Conservation (phyloP, 2,888 invertebrate species). For the Hyposoter didymator region DNA sequence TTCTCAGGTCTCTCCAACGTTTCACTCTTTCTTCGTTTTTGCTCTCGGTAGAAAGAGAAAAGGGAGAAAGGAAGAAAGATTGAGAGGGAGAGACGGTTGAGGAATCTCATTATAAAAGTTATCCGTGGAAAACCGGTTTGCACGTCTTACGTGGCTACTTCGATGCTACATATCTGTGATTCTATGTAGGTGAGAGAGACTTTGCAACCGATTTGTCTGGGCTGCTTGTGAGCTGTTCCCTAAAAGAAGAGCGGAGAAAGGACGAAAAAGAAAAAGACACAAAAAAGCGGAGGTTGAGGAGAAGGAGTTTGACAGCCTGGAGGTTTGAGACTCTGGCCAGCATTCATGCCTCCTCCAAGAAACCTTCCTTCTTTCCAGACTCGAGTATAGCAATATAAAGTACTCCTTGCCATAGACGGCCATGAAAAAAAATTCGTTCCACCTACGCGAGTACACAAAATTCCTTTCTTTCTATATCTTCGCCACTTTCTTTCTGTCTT, state of each 20-base stretch:
- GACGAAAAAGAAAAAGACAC: conserved; percentile 16
- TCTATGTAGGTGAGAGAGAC: conserved; percentile 62
- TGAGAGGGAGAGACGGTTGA: conserved; percentile 67
- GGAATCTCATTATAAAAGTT: conserved; percentile 79
- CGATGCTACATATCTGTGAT: conserved; percentile 59
- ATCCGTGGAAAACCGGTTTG: conserved; percentile 76
- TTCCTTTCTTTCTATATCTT: not conserved
- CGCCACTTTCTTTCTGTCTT: not conserved
- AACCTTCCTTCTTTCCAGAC: conserved; percentile 27
- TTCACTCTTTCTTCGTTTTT: conserved; percentile 30
- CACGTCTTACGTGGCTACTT: conserved; percentile 70
- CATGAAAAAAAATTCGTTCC: conserved; percentile 59
- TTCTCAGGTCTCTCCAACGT: conserved; percentile 49
- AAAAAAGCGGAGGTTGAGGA: conserved; percentile 29
- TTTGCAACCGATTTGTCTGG: conserved; percentile 68
- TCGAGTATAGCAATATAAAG: conserved; percentile 26
- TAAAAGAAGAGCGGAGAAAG: conserved; percentile 39
- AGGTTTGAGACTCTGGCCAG: conserved; percentile 37
- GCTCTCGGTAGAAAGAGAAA: not conserved
- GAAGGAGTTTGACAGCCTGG: conserved; percentile 34
- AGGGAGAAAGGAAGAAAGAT: not conserved
- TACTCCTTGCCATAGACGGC: conserved; percentile 52
- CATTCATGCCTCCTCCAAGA: conserved; percentile 35
- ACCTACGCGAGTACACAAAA: conserved; percentile 49
- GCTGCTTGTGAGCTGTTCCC: conserved; percentile 38